Base-by-base conservation (phyloP, 2,113 vertebrate species). In the Raja brachyura region DNA sequence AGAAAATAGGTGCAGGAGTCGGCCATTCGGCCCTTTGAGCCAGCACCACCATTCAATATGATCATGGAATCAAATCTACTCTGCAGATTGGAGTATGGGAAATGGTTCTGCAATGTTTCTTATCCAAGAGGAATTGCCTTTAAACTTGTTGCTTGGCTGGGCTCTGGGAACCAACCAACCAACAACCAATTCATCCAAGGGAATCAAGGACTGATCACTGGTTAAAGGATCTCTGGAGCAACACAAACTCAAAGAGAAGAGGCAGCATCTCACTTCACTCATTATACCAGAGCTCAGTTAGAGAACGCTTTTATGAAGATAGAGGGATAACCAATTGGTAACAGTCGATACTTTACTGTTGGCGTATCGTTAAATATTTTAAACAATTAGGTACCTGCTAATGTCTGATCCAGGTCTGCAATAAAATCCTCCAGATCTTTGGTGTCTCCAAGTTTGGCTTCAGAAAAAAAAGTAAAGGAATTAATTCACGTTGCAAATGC, bases 381-480 rank as follows among this genome's bases (percentile, higher is more conserved):
- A 9, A 90, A 86, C 5, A 13, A 76, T 73, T 94, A 97, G 98
- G 97, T 95, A 99, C 98, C 98, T 96, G 97, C 98, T 97, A 99
- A 96, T 78, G 98, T 97, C 94, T 96, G 97, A 96, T 99, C 98
- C 90, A 99, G 98, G 95, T 99, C 97, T 28, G 98, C 98, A 94
- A 99, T 99, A 95, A 98, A 98, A 94, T 99, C 98, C 95, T 99
- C 98, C 93, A 99, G 96, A 68, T 99, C 98, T 94, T 99, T 99
- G 1, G 98, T 99, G 96, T 99, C 98, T 28, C 98, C 98, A 68
- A 99, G 97, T 96, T 98, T 99, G 94, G 98, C 98, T 99, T 54
- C 10, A 73, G 90, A 33, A 14, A 73, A 54, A n/a, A 66, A 92
- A 92, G 48, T 3, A 88, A 63, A 66, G 48, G 56, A 10, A 59